phyloP scores from a whole-genome alignment of 1,140 invertebrate species.

The Streblospio benedicti region DNA sequence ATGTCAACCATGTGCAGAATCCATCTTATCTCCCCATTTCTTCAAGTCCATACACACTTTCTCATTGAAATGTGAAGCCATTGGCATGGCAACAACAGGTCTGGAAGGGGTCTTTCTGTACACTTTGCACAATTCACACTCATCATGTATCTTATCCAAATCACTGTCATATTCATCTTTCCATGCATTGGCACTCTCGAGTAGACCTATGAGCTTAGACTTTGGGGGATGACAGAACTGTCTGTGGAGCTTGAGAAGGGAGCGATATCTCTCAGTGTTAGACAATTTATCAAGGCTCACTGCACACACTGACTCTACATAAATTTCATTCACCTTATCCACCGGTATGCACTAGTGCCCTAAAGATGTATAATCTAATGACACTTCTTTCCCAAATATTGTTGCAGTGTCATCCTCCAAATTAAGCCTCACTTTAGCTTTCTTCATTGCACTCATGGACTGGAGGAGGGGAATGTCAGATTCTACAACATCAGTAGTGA shows the following conservation, averaged over 20 bases:
- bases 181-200: background rate
- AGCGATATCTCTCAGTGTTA: background rate
- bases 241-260: background rate
- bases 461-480: conserved; percentile 19
- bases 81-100: background rate
- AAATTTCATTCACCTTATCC: background rate
- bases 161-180: background rate
- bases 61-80: background rate
- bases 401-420: conserved; percentile 20
- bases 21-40: too few species aligned
- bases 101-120: background rate
- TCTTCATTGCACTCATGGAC: conserved; percentile 16
- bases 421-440: conserved; percentile 17
- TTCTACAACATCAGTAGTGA: conserved; percentile 20
- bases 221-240: background rate
- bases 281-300: background rate
- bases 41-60: background rate
- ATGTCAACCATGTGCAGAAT: too few species aligned
- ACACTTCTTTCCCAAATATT: conserved; percentile 15
- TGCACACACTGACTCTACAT: too few species aligned
- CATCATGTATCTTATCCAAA: background rate
- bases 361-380: conserved; percentile 20
- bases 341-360: conserved; percentile 21
- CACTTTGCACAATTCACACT: background rate
- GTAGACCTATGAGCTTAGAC: background rate